Evolutionary conservation across 2,113 vertebrate species (phyloP), one percentile per base, ranked within the genome.

Genomic region (Pterocles burchelli): DNA sequence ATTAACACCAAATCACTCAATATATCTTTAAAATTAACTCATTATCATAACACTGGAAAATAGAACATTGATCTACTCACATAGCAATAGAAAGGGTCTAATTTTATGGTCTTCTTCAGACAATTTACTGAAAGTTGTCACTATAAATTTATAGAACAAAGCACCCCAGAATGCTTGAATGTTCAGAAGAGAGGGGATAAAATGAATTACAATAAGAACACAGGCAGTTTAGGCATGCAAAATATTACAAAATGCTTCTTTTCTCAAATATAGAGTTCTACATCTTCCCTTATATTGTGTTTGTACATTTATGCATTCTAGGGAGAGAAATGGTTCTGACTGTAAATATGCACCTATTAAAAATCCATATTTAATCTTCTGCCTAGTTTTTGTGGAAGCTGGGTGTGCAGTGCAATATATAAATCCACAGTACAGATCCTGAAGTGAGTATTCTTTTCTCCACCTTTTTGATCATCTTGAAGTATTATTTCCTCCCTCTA

Each of bases 11-110:
- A 94, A 93, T 91, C 95, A 93, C 66, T 96, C 92, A 88, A 95
- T 96, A 93, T 36, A 77, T 96, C 92, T 96, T 93, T 80, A 94
- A 95, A 97, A 96, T 94, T 88, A 96, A 93, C 91, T 96, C 89
- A 92, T 97, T 96, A 95, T 95, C 95, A 91, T 97, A 97, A 93
- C 65, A 2, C 83, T 96, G 89, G 95, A 97, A 97, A 96, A 96
- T 81, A 94, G 96, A 95, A 80, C 92, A 96, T 95, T 95, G 97
- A 96, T 97, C 94, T 85, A 90, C 89, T 91, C 83, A 75, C 67
- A 85, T 48, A 84, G 74, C 76, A 71, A 94, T 93, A 82, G 83
- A 75, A 94, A 85, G 63, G 68, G 71, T 61, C 91, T 73, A 43
- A 77, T 95, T 97, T 97, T 97, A 94, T 95, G 80, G 85, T 89